These are phyloP conservation scores for Motacilla alba DNA, from an alignment of 2,113 vertebrate species.

Conservation along the genomic window DNA sequence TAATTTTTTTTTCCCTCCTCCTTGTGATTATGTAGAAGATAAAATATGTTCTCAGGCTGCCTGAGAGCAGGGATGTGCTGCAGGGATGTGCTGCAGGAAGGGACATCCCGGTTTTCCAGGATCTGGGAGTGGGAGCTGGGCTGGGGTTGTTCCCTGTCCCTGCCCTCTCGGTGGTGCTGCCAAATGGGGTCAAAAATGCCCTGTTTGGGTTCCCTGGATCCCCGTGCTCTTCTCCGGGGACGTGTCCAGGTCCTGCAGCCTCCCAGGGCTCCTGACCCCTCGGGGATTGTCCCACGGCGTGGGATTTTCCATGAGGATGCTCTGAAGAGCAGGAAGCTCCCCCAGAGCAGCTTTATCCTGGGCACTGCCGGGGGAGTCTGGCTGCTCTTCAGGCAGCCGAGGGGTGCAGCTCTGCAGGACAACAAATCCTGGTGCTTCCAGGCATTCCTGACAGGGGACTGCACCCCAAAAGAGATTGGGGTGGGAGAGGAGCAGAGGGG, in stretches of 20 bases:
- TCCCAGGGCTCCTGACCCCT: not conserved
- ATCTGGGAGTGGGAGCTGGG: not conserved
- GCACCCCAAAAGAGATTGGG: not conserved
- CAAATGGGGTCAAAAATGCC: not conserved
- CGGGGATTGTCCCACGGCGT: not conserved
- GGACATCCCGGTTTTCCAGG: not conserved
- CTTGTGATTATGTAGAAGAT: not conserved
- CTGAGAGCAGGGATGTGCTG: not conserved
- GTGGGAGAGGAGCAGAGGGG: not conserved
- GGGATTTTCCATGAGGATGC: not conserved
- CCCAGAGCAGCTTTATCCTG: not conserved
- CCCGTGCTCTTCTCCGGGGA: not conserved
- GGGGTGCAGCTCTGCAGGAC: not conserved
- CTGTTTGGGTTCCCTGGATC: accelerated
- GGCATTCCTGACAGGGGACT: not conserved
- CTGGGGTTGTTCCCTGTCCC: not conserved
- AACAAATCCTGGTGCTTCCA: not conserved
- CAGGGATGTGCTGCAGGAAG: not conserved
- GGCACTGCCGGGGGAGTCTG: accelerated
- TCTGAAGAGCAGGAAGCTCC: not conserved
- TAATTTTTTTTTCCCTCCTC: not conserved
- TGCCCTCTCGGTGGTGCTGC: accelerated
- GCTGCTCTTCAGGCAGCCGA: not conserved
- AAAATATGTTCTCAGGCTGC: constrained; percentile 13
- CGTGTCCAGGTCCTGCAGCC: accelerated